Evolutionary conservation across 23 tunicate species (phyloP).

Genomic region (Trididemnum clinides): DNA sequence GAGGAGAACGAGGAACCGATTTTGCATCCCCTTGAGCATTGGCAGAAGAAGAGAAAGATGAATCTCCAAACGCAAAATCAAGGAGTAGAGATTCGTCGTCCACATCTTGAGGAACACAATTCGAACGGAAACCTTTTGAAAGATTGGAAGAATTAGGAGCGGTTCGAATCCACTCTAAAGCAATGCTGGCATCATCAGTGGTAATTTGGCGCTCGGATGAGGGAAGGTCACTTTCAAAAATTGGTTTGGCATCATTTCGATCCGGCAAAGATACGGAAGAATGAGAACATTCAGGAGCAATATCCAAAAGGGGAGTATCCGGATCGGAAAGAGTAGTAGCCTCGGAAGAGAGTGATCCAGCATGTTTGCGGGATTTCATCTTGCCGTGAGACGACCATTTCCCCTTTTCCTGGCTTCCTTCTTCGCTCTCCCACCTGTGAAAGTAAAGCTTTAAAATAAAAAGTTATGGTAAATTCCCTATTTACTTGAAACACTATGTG

Average conservation of each 20-base stretch:
- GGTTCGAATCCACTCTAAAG: slow-evolving; percentile 35
- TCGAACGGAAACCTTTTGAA: not conserved
- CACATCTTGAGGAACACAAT: not conserved
- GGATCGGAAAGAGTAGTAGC: no score
- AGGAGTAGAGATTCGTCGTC: slow-evolving; percentile 23
- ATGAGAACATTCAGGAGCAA: no score
- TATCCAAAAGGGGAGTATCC: no score
- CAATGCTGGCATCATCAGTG: not conserved
- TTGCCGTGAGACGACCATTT: no score
- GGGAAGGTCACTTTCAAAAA: not conserved
- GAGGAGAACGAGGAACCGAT: no score
- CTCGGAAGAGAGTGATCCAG: no score
- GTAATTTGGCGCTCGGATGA: not conserved
- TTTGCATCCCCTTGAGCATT: no score
- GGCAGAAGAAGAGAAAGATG: not conserved
- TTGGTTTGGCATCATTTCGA: not conserved
- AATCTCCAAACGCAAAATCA: slow-evolving; percentile 35
- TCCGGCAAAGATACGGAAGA: not conserved
- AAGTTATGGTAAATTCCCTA: no score
- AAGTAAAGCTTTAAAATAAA: no score
- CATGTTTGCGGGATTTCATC: no score
- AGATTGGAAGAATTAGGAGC: slow-evolving; percentile 4
- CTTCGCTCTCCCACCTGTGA: slow-evolving; percentile 29
- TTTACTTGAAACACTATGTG: no score
- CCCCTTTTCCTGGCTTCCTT: not conserved